Evolutionary conservation across 2,797 vertebrate genomes (phyloP), one percentile per base, ranked within the genome.

Genomic region (Xenopus petersii): DNA sequence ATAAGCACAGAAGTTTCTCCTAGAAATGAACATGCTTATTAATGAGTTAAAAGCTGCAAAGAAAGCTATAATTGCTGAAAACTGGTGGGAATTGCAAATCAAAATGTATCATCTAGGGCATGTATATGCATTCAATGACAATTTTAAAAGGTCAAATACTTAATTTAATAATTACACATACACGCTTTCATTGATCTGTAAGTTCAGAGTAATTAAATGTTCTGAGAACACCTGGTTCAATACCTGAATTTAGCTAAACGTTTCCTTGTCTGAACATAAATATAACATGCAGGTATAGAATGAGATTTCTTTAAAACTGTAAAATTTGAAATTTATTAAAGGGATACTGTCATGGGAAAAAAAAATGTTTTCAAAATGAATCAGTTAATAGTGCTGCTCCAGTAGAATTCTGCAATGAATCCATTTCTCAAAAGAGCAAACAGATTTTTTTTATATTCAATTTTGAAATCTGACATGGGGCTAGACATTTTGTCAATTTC

Each of bases 131-230:
- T 26, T 60, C 24, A 60, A 60, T 59, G 7, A 1, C 17, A 59
- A 24, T 24, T 17, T 56, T 56, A 60, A 60, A 60, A 60, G 58
- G 58, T 60, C 58, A 60, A 60, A 26, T 10, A 60, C 17, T 12
- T 24, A 60, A 26, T 60, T 60, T 60, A 60, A 60, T 60, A 26
- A 60, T 60, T 60, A 60, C 58, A 6, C 58, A 24, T 10, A 60
- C 24, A 26, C 17, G 10, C 58, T 24, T 15, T 24, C 58, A 60
- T 60, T 13, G 58, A 60, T 24, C 58, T 24, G 17, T 13, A 24
- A 24, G 58, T 24, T 60, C 10, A 60, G 58, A 10, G 1, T 26
- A 60, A 60, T 60, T 24, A 60, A 60, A 60, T 56, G 16, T 56
- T 12, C 54, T 4, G 54, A 56, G 16, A 16, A 15, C 16, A 56